Evolutionary conservation across 2,113 vertebrate species (phyloP), one percentile per base, ranked within the genome.

Genomic region (Pangasianodon hypophthalmus): DNA sequence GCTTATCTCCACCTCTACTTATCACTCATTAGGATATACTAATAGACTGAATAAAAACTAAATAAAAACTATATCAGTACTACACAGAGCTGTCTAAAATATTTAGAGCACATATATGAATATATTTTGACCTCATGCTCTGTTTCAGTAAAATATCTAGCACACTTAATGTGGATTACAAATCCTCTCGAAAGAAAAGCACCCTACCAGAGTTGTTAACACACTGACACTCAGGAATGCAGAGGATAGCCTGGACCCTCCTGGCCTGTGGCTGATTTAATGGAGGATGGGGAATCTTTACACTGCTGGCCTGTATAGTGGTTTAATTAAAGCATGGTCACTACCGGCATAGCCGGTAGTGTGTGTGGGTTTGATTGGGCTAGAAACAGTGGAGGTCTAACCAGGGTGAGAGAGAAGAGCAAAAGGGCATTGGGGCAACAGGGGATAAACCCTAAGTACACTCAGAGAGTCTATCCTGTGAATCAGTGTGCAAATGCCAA

Each of bases 321-420:
- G 93, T 90, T 95, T 95, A 94, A 95, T 95, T 94, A 95, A 95
- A 91, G 85, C 90, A 50, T 90, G 87, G 90, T 90, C 80, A 82
- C 91, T 90, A 84, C 86, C 84, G 80, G 89, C 44, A 56, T 92
- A 91, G 94, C 93, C 93, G n/a, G n/a, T n/a, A n/a, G n/a, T n/a
- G 91, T 93, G 91, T 91, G 92, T 88, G 92, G 67, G 86, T 94
- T 93, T 94, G 93, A 91, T 91, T 85, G 85, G 67, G 16, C 73
- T 60, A 84, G 41, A 81, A 32, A 9, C 5, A 50, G n/a, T 48
- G 24, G 73, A 60, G 67, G 87, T 86, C 88, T 8, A 83, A 46
- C 32, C 19, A n/a, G 54, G 58, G 64, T 75, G 52, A 79, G 85
- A 71, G 87, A 84, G 32, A 16, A 92, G 90, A 92, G 88, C 91